A percentile compares a stretch with the other conserved stretches of the same genome.
phyloP scores from a whole-genome alignment of 1,140 invertebrate species.

The Vanessa tameamea region DNA sequence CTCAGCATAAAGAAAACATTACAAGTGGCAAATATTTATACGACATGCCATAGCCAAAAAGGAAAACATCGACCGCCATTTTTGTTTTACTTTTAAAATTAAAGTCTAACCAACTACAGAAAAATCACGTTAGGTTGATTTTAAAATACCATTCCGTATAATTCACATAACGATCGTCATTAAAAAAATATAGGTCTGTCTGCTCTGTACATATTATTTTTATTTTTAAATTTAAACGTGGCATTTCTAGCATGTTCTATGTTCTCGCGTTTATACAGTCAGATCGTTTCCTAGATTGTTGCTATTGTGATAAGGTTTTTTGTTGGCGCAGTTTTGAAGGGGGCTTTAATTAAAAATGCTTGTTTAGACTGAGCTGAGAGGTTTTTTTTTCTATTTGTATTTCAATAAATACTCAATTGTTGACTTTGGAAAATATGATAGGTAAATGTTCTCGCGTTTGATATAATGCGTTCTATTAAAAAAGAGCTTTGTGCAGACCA shows the following conservation, averaged over 20 bases:
- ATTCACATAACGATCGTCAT: neutral
- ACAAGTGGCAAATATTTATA: constrained; percentile 10
- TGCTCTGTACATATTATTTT: no score
- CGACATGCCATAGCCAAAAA: neutral
- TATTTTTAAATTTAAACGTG: neutral
- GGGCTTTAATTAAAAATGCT: constrained; percentile 78
- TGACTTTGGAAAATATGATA: constrained; percentile 3
- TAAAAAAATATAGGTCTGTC: neutral
- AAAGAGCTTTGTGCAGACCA: no score
- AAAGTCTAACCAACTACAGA: neutral
- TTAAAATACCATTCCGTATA: no score
- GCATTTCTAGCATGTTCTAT: neutral
- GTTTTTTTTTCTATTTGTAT: constrained; percentile 41
- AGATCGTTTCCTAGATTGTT: constrained; percentile 79
- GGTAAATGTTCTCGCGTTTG: no score
- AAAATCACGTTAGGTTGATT: no score
- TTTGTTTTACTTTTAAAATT: neutral
- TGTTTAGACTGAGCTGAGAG: constrained; percentile 54
- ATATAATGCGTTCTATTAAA: no score
- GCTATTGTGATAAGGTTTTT: constrained; percentile 77
- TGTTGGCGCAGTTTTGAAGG: constrained; percentile 70
- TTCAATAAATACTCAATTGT: constrained; percentile 31
- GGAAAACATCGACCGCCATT: no score
- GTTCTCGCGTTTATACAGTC: constrained; percentile 60
- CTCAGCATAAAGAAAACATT: constrained; percentile 2